Conservation (phyloP, 2,797 vertebrate species). For the Aldrovandia affinis region DNA sequence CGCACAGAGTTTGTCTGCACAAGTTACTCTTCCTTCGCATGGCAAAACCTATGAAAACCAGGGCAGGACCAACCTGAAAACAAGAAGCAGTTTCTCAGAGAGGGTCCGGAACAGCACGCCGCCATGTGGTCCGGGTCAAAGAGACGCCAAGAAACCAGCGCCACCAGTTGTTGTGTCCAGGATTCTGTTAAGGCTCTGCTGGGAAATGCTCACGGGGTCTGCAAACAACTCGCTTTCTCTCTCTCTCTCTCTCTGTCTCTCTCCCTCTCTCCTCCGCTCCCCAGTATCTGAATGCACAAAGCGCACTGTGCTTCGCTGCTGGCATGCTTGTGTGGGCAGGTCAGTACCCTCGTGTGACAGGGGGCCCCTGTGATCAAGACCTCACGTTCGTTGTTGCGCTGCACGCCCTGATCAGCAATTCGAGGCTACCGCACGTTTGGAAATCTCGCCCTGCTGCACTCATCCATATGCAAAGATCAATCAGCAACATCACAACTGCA, state of each 20-base stretch:
- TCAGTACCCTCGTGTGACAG: conserved; percentile 22
- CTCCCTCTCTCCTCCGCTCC: conserved; percentile 52
- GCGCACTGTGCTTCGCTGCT: conserved; percentile 65
- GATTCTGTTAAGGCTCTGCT: conserved; percentile 32
- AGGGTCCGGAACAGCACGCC: conserved; percentile 73
- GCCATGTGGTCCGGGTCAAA: conserved; percentile 69
- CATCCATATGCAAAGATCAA: neutral
- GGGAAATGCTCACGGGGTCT: conserved; percentile 20
- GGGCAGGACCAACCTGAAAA: conserved; percentile 78
- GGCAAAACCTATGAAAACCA: conserved; percentile 54
- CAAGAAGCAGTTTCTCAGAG: conserved; percentile 77
- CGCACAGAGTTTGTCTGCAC: conserved; percentile 50
- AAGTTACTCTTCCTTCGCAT: conserved; percentile 61
- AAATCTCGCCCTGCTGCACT: neutral
- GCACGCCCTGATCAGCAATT: neutral
- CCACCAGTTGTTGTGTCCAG: conserved; percentile 47
- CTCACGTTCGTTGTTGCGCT: conserved; percentile 6
- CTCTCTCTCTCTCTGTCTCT: conserved; percentile 62
- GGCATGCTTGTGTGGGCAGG: conserved; percentile 63
- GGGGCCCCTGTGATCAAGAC: neutral
- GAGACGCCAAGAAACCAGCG: conserved; percentile 61
- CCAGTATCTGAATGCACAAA: conserved; percentile 70
- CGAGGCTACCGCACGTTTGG: neutral
- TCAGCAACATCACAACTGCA: neutral
- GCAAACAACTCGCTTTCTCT: conserved; percentile 31